Percentiles rank a stretch among this genome's conserved stretches.
These are phyloP conservation scores for Odontophorus gujanensis DNA, from an alignment of 2,113 vertebrate genomes.

Conservation along the genomic window DNA sequence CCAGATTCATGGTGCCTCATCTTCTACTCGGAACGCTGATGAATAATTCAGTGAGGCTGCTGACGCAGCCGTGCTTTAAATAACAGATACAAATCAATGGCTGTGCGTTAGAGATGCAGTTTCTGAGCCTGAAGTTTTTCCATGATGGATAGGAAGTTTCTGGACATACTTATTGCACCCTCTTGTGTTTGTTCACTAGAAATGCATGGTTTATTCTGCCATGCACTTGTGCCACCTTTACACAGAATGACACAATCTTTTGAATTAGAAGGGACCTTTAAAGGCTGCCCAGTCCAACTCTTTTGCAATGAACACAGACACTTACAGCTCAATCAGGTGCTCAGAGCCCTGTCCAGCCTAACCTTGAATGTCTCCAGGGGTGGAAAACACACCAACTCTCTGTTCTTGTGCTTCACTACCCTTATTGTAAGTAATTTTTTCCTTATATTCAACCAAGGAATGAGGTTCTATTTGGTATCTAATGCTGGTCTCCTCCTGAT, in stretches of 20 bases:
- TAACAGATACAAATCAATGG: background rate
- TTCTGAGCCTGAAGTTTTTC: background rate
- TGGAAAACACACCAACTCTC: too few relatives aligned
- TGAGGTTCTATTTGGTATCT: too few relatives aligned
- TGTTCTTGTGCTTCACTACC: too few relatives aligned
- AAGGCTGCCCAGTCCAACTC: too few relatives aligned
- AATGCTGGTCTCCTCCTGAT: rapidly evolving
- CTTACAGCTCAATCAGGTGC: too few relatives aligned
- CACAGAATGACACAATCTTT: too few relatives aligned
- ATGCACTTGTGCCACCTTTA: rapidly evolving
- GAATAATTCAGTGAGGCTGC: background rate
- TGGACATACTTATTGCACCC: slow-evolving; percentile 60
- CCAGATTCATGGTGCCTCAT: rapidly evolving
- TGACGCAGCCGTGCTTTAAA: background rate
- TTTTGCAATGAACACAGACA: too few relatives aligned
- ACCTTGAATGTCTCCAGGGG: too few relatives aligned
- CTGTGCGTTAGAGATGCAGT: background rate
- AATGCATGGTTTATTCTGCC: background rate
- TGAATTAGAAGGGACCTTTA: too few relatives aligned
- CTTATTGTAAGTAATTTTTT: too few relatives aligned
- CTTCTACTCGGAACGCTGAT: background rate
- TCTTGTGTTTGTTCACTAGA: slow-evolving; percentile 40
- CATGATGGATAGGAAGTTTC: background rate
- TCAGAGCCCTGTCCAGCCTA: too few relatives aligned
- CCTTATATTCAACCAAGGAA: background rate